Evolutionary conservation across 2,113 vertebrate genomes (phyloP), one percentile per base, ranked within the genome.

Genomic region (Brienomyrus longianalis): DNA sequence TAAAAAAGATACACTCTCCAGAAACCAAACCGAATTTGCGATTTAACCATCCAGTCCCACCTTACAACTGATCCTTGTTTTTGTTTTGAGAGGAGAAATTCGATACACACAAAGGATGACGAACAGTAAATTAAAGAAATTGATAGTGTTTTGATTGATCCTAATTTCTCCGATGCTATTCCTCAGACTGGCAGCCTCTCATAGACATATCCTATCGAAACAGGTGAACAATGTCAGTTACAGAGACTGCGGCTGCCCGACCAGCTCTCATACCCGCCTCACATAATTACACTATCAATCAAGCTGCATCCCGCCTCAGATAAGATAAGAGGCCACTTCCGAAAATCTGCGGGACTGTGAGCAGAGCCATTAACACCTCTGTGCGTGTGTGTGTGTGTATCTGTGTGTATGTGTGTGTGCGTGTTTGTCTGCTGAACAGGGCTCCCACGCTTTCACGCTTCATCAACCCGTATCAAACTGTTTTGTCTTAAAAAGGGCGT

Each of bases 231-330:
- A 50, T 87, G 43, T 87, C 77, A 62, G 52, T 50, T 51, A 39
- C 84, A 51, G 77, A 89, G 45, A 27, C 47, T 3, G 50, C 43
- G 66, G 87, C 62, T 83, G 87, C 66, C 87, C 77, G 8, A 59
- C 47, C 10, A 87, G 15, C 21, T 59, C 70, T 23, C 77, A 90
- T 92, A 93, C 92, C 88, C 90, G 91, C 83, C 39, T 4, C 50
- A 83, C 85, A 91, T 93, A 94, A 94, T 92, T 92, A 92, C 91
- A 92, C 89, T 89, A 93, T 93, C 90, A 88, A 93, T 93, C 92
- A 94, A 91, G 74, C 45, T 91, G 59, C 6, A 50, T 51, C 83
- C 83, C 89, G 85, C 51, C 88, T 62, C 50, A 92, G 89, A 92
- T 92, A 92, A 91, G 88, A 93, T 86, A 15, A 17, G 50, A 47